A percentile compares a stretch with the other conserved stretches of the same genome.
These are phyloP conservation scores for Terrapene triunguis DNA, from an alignment of 2,113 vertebrate genomes.

Conservation along the genomic window DNA sequence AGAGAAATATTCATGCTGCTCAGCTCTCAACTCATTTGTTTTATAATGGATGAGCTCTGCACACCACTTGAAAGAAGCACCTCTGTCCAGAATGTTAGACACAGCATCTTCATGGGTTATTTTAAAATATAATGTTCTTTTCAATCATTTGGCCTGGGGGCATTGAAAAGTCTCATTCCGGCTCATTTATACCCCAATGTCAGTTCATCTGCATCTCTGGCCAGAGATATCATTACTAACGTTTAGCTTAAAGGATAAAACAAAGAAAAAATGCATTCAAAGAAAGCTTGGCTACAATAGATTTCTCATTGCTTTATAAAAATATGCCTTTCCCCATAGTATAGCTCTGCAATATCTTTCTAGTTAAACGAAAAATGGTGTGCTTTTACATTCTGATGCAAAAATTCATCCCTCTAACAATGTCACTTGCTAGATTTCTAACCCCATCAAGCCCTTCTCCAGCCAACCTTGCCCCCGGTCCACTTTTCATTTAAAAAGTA, in stretches of 20 bases:
- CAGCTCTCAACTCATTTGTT: background rate
- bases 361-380: background rate
- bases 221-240: background rate
- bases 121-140: slow-evolving; percentile 12
- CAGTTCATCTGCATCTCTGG: background rate
- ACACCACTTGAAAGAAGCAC: background rate
- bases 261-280: background rate
- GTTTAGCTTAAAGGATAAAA: background rate
- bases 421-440: background rate
- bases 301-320: background rate
- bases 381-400: background rate
- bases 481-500: background rate
- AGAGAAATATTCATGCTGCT: accelerated
- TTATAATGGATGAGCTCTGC: background rate
- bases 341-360: background rate
- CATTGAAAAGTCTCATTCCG: background rate
- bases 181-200: background rate
- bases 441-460: background rate
- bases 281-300: background rate
- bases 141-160: background rate
- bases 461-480: background rate
- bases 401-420: background rate
- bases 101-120: background rate
- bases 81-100: background rate
- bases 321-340: background rate